Percentiles rank a stretch among this genome's conserved stretches.
Evolutionary conservation across 2,113 vertebrate species (phyloP).

Genomic region (Mixornis gularis): DNA sequence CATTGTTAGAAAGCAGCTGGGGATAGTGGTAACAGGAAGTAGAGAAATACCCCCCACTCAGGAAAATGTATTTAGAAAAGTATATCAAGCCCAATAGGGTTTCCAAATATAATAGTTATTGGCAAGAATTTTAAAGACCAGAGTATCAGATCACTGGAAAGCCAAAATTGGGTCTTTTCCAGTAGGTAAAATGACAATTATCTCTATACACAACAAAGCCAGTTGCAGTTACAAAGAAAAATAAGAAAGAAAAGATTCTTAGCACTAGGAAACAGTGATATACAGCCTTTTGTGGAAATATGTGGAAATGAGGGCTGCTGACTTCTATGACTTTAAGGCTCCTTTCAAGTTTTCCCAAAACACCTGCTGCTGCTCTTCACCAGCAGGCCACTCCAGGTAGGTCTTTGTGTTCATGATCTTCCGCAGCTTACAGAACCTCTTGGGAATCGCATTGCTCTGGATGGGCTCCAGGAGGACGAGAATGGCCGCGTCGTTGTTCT

Average conservation of each 20-base stretch:
- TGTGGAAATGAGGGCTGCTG: fast-evolving
- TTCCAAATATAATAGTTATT: neutral
- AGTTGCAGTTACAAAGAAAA: neutral
- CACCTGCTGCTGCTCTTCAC: constrained; percentile 39
- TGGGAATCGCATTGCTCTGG: constrained; percentile 78
- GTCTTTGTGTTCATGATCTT: constrained; percentile 88
- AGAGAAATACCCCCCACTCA: neutral
- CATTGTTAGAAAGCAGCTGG: neutral
- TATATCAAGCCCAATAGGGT: neutral
- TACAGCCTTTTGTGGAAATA: neutral
- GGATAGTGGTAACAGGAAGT: neutral
- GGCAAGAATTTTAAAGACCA: neutral
- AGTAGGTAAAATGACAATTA: neutral
- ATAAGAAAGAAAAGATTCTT: neutral
- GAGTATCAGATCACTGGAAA: neutral
- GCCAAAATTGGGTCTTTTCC: fast-evolving
- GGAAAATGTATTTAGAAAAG: neutral
- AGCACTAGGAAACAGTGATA: neutral
- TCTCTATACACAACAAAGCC: neutral
- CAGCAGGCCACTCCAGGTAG: constrained; percentile 86
- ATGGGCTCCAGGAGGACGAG: constrained; percentile 85
- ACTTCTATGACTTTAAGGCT: constrained; percentile 67
- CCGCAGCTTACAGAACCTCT: constrained; percentile 84
- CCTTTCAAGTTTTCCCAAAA: constrained; percentile 84
- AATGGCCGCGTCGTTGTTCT: constrained; percentile 74